Evolutionary conservation across 2,113 vertebrate genomes (phyloP), one percentile per base, ranked within the genome.

Genomic region (Psittacula cyanocephala): DNA sequence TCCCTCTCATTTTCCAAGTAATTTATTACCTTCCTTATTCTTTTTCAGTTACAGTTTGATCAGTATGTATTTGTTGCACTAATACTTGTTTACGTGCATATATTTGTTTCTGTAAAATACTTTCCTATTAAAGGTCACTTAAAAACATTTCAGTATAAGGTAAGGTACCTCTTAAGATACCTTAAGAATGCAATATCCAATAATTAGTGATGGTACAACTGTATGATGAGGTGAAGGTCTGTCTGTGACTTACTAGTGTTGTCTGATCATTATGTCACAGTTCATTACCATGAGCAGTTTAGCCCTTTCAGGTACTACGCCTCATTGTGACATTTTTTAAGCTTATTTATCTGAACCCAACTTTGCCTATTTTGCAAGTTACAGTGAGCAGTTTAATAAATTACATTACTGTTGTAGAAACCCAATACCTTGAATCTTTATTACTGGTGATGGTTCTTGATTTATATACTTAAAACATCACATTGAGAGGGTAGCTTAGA

Each of bases 301-400:
- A 76, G 33, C 24, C 18, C 47, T 81, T 95, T 77, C 55, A 68
- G 60, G 82, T 86, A n/a, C 76, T 74, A 15, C 65, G 79, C 16
- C 44, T 86, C 52, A 43, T 92, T 80, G 64, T 65, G 79, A 69
- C 28, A 70, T 71, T 78, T 90, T 86, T 86, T 35, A 92, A 63
- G 39, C 22, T 84, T 91, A 72, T 88, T 93, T 83, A 78, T 88
- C 20, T 70, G 64, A 78, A 6, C 55, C 37, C 5, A 7, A 10
- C 33, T 84, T 90, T 78, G 83, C 72, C 88, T 90, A 72, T 88
- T 93, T 94, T 95, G 41, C 71, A 93, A 86, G 50, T 82, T 67
- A 25, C 50, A 50, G 27, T 13, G 33, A 88, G 29, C 22, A 9
- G 24, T 86, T 88, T 70, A 93, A 80, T 78, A 84, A 82, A 89